phyloP scores from a whole-genome alignment of 2,797 vertebrate genomes.

The Acipenser transmontanus region DNA sequence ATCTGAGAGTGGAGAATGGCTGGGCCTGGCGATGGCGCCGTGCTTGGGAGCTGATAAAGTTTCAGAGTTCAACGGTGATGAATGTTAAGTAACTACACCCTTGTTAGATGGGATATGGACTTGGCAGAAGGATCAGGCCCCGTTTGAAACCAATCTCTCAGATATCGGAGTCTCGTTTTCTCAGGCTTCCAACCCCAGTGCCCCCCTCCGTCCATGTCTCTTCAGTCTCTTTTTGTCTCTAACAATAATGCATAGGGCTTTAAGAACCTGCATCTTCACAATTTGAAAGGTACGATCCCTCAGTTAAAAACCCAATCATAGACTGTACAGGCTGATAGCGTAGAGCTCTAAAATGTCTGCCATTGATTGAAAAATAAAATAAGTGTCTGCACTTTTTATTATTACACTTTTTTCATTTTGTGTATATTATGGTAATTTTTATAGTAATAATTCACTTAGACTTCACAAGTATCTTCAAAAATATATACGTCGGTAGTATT shows the following conservation, averaged over 20 bases:
- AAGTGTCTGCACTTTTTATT: too few relatives aligned
- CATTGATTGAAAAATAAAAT: too few relatives aligned
- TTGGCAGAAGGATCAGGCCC: slow-evolving; percentile 64
- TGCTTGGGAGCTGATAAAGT: slow-evolving; percentile 88
- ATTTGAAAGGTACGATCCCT: too few relatives aligned
- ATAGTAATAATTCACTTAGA: too few relatives aligned
- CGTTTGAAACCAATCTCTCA: slow-evolving; percentile 61
- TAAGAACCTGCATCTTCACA: slow-evolving; percentile 13
- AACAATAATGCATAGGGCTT: slow-evolving; percentile 16
- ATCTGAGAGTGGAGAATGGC: slow-evolving; percentile 87
- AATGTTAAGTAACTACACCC: slow-evolving; percentile 92
- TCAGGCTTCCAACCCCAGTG: slow-evolving; percentile 41
- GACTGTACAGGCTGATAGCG: too few relatives aligned
- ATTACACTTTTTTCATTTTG: too few relatives aligned
- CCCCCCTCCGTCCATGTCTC: neutral
- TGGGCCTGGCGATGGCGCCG: slow-evolving; percentile 73
- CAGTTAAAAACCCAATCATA: too few relatives aligned
- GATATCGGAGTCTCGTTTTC: slow-evolving; percentile 55
- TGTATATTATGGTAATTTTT: too few relatives aligned
- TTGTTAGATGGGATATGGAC: slow-evolving; percentile 74
- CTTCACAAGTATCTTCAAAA: too few relatives aligned
- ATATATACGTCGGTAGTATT: too few relatives aligned
- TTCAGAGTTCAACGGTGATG: slow-evolving; percentile 91
- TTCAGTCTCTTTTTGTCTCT: slow-evolving; percentile 20
- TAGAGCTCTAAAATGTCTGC: too few relatives aligned